Percentiles rank a stretch among this genome's conserved stretches.
These are phyloP conservation scores for Glyphotaelius pellucidus DNA, from an alignment of 2,888 invertebrate genomes.

Conservation along the genomic window DNA sequence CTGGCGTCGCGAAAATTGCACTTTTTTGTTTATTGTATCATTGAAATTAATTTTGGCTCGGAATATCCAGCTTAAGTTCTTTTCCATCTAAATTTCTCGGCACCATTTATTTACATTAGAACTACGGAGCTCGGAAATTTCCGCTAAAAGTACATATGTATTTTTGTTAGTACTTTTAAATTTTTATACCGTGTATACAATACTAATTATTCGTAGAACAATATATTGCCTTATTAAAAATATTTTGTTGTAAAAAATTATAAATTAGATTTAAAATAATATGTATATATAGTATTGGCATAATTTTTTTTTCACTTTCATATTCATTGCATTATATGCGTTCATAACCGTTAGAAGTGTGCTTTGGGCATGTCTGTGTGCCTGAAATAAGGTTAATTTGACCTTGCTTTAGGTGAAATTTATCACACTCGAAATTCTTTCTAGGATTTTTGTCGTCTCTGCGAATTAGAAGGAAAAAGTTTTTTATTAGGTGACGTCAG, in stretches of 20 bases:
- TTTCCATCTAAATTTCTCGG: neutral
- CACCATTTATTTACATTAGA: neutral
- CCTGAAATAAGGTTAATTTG: too few species aligned
- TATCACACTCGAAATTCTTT: too few species aligned
- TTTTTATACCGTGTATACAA: neutral
- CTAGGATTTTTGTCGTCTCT: too few species aligned
- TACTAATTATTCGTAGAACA: neutral
- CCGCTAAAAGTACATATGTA: neutral
- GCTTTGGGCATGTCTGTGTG: neutral
- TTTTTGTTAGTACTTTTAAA: neutral
- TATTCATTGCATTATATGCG: neutral
- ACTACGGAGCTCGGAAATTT: neutral
- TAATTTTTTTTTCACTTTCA: neutral
- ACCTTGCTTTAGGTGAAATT: too few species aligned
- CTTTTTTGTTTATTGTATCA: neutral
- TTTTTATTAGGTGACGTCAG: too few species aligned
- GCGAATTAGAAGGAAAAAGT: too few species aligned
- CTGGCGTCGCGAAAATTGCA: neutral
- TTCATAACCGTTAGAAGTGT: neutral
- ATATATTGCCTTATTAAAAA: neutral
- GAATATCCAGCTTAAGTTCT: too few species aligned
- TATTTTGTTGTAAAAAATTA: neutral
- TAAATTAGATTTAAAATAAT: neutral
- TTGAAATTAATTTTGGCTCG: too few species aligned
- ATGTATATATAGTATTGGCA: neutral